Base-by-base conservation (phyloP, 53 echinoderm and acorn worm species). In the Antedon mediterranea region DNA sequence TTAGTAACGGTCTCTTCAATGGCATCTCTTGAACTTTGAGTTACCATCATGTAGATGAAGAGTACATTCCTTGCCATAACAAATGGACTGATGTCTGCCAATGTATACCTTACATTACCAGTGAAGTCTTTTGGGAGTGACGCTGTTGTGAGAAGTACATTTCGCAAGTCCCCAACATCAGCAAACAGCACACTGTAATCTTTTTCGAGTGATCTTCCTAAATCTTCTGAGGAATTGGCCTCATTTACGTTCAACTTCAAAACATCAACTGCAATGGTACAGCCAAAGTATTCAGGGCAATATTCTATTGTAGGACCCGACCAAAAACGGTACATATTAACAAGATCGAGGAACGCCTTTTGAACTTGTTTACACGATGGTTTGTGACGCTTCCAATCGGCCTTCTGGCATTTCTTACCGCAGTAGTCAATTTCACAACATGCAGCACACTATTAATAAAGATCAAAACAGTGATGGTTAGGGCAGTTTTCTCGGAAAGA, bases 11-110 rank as follows among this genome's bases (percentile, higher is more conserved):
- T n/a, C 20, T 3, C 23, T 13, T 57, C 79, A 28, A 79, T 79
- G 7, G 71, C 31, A 18, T 57, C 71, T 71, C 32, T 71, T 71
- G 71, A 29, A 27, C 20, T 57, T 26, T 18, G 57, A 57, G 57
- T 57, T n/a, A 72, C 43, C 77, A 85, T 28, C 72, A 85, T 81
- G 57, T 71, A 81, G 14, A 85, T 72, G 32, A 85, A 81, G 43
- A 85, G 72, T 28, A 81, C 81, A 33, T 85, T 81, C 32, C 85
- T 81, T 6, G 85, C 85, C 85, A 85, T 76, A 32, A 81, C 72
- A 74, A 30, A 85, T 20, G 57, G 81, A 43, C 81, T 81, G 33
- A 15, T 77, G 77, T 85, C 85, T 43, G 76, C 81, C 70, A 85
- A 43, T 33, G 80, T 71, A 43, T 76, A 85, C 43, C 72, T 71